These are phyloP conservation scores for Caerostris extrusa DNA, from an alignment of 1,140 invertebrate species.

Conservation along the genomic window DNA sequence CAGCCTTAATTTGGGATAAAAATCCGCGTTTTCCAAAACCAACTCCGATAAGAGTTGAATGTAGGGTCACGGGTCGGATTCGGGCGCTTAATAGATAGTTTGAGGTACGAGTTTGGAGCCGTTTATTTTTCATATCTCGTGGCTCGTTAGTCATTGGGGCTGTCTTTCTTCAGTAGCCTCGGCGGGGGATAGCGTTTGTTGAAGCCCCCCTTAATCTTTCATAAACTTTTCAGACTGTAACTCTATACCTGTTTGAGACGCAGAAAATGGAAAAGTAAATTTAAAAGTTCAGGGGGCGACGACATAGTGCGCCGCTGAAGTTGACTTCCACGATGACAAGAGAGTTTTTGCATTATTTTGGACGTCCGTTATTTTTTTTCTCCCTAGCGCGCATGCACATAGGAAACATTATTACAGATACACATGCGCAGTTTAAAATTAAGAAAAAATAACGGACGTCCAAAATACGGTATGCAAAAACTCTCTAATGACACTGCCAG, in stretches of 20 bases:
- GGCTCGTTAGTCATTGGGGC: conserved; percentile 22
- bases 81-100: not conserved
- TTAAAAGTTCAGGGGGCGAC: not conserved
- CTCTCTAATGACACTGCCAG: no score
- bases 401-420: no score
- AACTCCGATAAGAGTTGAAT: not conserved
- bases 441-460: no score
- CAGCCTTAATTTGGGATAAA: conserved; percentile 7
- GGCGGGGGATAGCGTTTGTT: not conserved
- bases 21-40: not conserved
- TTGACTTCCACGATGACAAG: no score
- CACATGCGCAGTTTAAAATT: no score
- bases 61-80: not conserved
- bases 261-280: not conserved
- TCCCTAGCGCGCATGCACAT: no score
- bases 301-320: not conserved
- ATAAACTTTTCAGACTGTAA: conserved; percentile 42
- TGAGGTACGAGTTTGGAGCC: not conserved
- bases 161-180: conserved; percentile 45
- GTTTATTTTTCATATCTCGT: conserved; percentile 4
- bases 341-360: no score
- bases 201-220: conserved; percentile 5
- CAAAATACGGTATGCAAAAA: no score
- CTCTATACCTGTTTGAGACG: conserved; percentile 29
- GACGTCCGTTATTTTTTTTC: no score